These are phyloP conservation scores for Fratercula arctica DNA, from an alignment of 2,797 vertebrate genomes.

Conservation along the genomic window DNA sequence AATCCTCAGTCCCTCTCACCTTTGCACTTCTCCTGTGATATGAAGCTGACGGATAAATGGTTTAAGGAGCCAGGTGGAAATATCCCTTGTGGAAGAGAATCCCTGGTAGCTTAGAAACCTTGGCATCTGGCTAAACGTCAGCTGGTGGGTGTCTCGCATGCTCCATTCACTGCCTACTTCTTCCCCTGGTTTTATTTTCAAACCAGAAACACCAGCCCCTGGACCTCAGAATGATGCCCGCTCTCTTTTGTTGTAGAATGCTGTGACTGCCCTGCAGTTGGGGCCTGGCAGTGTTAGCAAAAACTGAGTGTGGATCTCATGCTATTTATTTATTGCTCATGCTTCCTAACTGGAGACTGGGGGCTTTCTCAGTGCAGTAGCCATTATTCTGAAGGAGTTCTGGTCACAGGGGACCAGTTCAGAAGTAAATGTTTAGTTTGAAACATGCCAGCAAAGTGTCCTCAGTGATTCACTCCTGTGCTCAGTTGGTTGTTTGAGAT, in stretches of 20 bases:
- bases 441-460: background rate
- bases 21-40: background rate
- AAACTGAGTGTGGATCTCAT: background rate
- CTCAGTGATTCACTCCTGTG: background rate
- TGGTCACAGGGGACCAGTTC: background rate
- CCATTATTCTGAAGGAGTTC: background rate
- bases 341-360: background rate
- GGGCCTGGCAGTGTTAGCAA: background rate
- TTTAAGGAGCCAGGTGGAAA: background rate
- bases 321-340: background rate
- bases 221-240: background rate
- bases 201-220: background rate
- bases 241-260: background rate
- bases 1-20: background rate
- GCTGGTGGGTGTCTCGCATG: background rate
- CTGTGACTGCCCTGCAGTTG: background rate
- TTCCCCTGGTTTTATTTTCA: background rate
- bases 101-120: background rate
- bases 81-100: background rate
- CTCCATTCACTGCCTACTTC: background rate
- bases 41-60: background rate
- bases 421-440: background rate
- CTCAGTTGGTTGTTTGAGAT: background rate
- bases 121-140: background rate
- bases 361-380: background rate